phyloP scores from a whole-genome alignment of 2,797 vertebrate genomes.

The Myioborus miniatus region DNA sequence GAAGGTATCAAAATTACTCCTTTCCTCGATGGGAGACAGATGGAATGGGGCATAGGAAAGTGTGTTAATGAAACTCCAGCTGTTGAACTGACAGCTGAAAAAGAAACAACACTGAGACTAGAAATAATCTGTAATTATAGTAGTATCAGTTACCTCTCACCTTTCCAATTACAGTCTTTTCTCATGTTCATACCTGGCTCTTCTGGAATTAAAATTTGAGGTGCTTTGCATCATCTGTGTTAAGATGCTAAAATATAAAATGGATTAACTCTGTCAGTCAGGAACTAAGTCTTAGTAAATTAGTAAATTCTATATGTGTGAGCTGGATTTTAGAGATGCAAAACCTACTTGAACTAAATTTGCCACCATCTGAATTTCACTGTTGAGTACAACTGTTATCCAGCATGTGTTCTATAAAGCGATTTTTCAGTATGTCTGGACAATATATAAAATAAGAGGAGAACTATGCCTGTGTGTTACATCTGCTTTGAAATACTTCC shows the following conservation, averaged over 20 bases:
- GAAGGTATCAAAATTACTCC: neutral
- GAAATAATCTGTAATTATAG: neutral
- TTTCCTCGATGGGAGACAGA: neutral
- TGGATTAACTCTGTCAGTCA: neutral
- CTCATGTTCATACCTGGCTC: neutral
- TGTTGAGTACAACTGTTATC: neutral
- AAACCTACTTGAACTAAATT: neutral
- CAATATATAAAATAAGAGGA: neutral
- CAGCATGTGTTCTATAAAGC: neutral
- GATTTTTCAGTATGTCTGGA: neutral
- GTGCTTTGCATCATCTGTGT: neutral
- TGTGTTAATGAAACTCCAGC: neutral
- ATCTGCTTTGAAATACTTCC: neutral
- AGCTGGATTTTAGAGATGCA: neutral
- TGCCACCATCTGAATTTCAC: neutral
- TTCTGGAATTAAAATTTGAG: neutral
- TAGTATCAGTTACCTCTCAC: neutral
- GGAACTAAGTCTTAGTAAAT: neutral
- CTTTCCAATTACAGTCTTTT: neutral
- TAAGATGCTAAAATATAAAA: neutral
- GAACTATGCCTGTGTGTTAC: neutral
- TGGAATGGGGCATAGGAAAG: neutral
- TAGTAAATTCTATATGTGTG: neutral
- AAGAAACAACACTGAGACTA: neutral
- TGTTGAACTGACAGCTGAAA: neutral